Evolutionary conservation across 2,888 invertebrate species (phyloP).

Genomic region (Formica aserva): DNA sequence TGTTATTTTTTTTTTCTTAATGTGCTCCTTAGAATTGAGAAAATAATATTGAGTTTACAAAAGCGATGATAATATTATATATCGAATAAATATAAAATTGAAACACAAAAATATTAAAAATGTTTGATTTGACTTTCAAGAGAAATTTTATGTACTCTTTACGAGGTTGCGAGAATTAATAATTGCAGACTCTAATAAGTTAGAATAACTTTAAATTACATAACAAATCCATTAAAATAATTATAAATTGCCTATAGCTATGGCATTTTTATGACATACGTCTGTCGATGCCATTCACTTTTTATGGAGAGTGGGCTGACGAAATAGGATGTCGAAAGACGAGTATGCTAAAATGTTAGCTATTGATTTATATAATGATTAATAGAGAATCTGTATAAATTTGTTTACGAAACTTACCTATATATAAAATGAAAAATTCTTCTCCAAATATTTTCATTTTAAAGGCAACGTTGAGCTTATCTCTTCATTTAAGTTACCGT

Average conservation of each 20-base stretch:
- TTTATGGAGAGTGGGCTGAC: slow-evolving; percentile 14
- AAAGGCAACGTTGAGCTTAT: background rate
- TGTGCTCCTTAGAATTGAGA: background rate
- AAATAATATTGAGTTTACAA: background rate
- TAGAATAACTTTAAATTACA: background rate
- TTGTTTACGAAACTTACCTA: background rate
- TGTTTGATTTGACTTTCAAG: background rate
- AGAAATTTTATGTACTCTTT: background rate
- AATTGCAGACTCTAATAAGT: background rate
- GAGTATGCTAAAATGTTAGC: background rate
- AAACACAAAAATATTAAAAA: background rate
- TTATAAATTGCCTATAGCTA: background rate
- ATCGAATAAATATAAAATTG: background rate
- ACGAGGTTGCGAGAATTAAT: background rate
- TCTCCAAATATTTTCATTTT: background rate
- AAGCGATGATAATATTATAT: background rate
- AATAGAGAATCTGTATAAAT: background rate
- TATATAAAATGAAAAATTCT: background rate
- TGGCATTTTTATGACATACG: slow-evolving; percentile 14
- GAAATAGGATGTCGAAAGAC: background rate
- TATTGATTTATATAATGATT: background rate
- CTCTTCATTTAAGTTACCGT: background rate
- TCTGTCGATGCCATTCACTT: slow-evolving; percentile 14
- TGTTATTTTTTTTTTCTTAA: background rate
- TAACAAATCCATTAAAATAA: background rate